phyloP scores from a whole-genome alignment of 2,888 invertebrate species.

The Agonopterix subpropinquella region DNA sequence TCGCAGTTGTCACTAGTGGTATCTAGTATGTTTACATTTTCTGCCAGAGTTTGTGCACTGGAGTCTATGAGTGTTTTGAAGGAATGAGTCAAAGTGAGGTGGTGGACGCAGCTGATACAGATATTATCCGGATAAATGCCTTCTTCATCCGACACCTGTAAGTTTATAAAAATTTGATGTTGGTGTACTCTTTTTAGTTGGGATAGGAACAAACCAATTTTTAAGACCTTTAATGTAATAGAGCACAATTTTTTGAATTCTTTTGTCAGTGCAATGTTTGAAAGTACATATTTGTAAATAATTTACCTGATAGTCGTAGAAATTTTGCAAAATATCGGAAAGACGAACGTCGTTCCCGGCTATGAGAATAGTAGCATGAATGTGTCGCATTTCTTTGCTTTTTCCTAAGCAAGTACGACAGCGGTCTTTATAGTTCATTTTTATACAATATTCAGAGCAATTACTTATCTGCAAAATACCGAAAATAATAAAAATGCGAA shows the following conservation, averaged over 20 bases:
- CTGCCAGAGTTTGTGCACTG: slow-evolving; percentile 43
- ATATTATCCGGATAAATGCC: slow-evolving; percentile 43
- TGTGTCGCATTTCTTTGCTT: slow-evolving; percentile 52
- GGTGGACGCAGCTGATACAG: slow-evolving; percentile 62
- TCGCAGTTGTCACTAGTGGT: slow-evolving; percentile 34
- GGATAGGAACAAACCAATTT: too few relatives aligned
- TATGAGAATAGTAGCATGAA: slow-evolving; percentile 45
- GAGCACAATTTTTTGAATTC: too few relatives aligned
- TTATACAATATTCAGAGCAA: not conserved
- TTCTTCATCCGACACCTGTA: slow-evolving; percentile 38
- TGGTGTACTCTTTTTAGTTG: too few relatives aligned
- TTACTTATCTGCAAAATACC: too few relatives aligned
- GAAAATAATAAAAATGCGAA: too few relatives aligned
- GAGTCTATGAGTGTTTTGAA: slow-evolving; percentile 61
- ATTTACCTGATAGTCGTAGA: slow-evolving; percentile 57
- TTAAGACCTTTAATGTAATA: too few relatives aligned
- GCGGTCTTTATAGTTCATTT: slow-evolving; percentile 46
- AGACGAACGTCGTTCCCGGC: slow-evolving; percentile 47
- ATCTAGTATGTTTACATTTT: slow-evolving; percentile 17
- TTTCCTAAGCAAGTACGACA: slow-evolving; percentile 59
- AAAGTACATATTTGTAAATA: not conserved
- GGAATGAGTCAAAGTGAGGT: slow-evolving; percentile 62
- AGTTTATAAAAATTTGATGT: slow-evolving; percentile 5
- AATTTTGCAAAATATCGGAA: slow-evolving; percentile 52
- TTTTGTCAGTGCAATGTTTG: too few relatives aligned